Conservation (phyloP, 2,797 vertebrate species). For the Eospalax fontanierii region DNA sequence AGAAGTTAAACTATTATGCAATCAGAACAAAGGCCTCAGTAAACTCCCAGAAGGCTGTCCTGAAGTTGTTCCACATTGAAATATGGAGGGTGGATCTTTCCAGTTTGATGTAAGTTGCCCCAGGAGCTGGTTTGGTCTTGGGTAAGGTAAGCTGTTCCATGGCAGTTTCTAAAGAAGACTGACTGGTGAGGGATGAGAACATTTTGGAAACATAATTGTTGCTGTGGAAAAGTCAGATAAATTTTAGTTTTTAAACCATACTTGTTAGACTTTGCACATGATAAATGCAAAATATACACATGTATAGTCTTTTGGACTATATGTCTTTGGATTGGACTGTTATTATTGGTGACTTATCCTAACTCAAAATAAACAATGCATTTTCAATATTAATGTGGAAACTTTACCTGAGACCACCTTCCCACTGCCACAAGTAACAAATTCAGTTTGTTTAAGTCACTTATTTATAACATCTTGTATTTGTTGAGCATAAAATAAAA, state of each 20-base stretch:
- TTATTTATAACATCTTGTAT: slow-evolving; percentile 53
- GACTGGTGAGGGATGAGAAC: background rate
- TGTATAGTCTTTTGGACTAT: too few relatives aligned
- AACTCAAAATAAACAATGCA: slow-evolving; percentile 8
- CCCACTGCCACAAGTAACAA: background rate
- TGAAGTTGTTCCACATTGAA: background rate
- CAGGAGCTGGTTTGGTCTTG: background rate
- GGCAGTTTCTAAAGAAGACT: background rate
- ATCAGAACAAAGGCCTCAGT: background rate
- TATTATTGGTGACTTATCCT: slow-evolving; percentile 49
- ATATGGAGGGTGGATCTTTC: background rate
- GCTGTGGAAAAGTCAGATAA: slow-evolving; percentile 40
- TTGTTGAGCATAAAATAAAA: slow-evolving; percentile 19
- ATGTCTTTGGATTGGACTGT: slow-evolving; percentile 27
- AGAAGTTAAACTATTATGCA: background rate
- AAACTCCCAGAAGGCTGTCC: background rate
- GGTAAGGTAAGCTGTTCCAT: background rate
- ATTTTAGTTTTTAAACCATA: slow-evolving; percentile 22
- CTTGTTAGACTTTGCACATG: background rate
- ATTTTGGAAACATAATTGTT: slow-evolving; percentile 16
- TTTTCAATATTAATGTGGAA: slow-evolving; percentile 24
- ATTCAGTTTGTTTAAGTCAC: slow-evolving; percentile 58
- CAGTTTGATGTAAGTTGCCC: background rate
- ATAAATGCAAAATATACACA: background rate
- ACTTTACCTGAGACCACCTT: background rate